Percentiles rank a stretch among this genome's conserved stretches.
These are phyloP conservation scores for Albula goreensis DNA, from an alignment of 2,113 vertebrate genomes.

Conservation along the genomic window DNA sequence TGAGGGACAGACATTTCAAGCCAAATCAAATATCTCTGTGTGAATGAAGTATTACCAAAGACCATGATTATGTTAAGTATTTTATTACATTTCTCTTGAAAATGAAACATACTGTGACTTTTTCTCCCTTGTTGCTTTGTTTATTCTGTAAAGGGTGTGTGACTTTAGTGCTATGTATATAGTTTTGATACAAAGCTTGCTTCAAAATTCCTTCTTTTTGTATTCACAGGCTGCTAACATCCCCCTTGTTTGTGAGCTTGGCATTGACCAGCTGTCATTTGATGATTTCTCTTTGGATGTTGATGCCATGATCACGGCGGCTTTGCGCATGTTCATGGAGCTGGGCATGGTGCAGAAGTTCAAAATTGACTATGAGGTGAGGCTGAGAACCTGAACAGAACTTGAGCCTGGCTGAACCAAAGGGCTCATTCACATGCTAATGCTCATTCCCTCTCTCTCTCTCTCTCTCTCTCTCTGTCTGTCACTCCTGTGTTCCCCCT, in stretches of 20 bases:
- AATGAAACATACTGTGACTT: no score
- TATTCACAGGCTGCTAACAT: conserved; percentile 88
- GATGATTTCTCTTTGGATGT: conserved; percentile 97
- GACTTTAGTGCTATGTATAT: no score
- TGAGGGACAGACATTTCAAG: no score
- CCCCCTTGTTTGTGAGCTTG: conserved; percentile 91
- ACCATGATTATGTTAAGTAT: no score
- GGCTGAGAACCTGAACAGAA: background rate
- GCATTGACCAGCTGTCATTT: conserved; percentile 92
- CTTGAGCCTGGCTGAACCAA: background rate
- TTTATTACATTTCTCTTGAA: no score
- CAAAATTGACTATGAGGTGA: conserved; percentile 98
- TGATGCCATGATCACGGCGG: conserved; percentile 95
- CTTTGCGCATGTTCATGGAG: conserved; percentile 98
- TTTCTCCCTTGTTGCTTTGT: no score
- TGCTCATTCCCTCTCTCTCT: background rate
- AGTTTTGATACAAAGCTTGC: no score
- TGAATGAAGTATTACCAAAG: no score
- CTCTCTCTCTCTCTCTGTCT: conserved; percentile 20
- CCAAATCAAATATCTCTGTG: no score
- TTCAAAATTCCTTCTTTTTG: conserved; percentile 34
- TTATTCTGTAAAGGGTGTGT: no score
- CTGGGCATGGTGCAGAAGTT: conserved; percentile 98
- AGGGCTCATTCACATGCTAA: background rate
- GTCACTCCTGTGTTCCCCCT: background rate